These are phyloP conservation scores for Amblyjoppa fuscipennis DNA, from an alignment of 2,888 invertebrate genomes.

Conservation along the genomic window DNA sequence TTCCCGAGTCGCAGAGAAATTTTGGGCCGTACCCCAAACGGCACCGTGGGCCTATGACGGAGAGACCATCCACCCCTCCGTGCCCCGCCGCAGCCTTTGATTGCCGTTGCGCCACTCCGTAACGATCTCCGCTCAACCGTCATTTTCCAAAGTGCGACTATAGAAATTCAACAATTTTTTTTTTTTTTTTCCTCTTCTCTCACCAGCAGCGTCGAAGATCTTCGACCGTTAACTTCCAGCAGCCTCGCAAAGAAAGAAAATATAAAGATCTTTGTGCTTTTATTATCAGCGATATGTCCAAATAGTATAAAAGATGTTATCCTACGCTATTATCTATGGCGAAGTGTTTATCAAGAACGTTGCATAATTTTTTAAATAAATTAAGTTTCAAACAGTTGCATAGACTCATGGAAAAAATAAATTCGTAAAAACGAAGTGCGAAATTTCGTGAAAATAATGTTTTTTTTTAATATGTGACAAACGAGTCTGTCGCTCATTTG, in stretches of 20 bases:
- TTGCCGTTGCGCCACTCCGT: constrained; percentile 41
- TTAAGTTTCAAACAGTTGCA: too few species aligned
- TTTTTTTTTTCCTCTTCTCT: background rate
- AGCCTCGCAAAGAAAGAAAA: background rate
- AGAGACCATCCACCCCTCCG: constrained; percentile 45
- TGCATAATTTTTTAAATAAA: too few species aligned
- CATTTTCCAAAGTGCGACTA: constrained; percentile 51
- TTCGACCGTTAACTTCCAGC: background rate
- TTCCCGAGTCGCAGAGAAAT: constrained; percentile 9
- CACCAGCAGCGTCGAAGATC: constrained; percentile 11
- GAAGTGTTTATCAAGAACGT: too few species aligned
- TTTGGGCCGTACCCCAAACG: constrained; percentile 60
- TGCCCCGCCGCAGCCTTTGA: background rate
- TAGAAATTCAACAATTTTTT: constrained; percentile 31
- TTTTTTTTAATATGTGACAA: too few species aligned
- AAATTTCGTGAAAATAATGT: too few species aligned
- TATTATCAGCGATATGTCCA: too few species aligned
- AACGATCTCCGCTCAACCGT: constrained; percentile 50
- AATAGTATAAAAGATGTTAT: too few species aligned
- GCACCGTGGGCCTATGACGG: constrained; percentile 52
- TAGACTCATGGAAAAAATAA: too few species aligned
- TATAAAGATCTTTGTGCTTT: too few species aligned
- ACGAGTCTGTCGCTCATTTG: too few species aligned
- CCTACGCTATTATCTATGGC: too few species aligned
- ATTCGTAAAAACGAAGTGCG: too few species aligned